Conservation (phyloP, 2,113 vertebrate genomes). For the Platycercus adscitus region DNA sequence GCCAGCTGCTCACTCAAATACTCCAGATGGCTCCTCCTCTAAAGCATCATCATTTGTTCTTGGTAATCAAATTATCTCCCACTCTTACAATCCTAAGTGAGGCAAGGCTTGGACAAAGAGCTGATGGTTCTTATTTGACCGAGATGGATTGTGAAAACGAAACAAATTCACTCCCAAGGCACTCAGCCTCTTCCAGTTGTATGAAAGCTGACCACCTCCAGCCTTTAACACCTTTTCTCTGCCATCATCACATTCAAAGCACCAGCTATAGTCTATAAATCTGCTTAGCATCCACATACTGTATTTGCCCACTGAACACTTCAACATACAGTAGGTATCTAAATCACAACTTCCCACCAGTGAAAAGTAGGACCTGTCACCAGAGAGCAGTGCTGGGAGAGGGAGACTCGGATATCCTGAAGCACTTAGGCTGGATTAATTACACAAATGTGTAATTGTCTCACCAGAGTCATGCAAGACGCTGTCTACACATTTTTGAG, state of each 20-base stretch:
- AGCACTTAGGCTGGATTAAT: background rate
- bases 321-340: background rate
- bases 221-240: background rate
- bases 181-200: background rate
- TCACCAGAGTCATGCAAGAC: background rate
- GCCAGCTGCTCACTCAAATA: constrained; percentile 58
- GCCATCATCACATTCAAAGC: background rate
- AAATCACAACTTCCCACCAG: background rate
- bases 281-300: background rate
- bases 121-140: constrained; percentile 10
- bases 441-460: background rate
- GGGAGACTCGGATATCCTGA: background rate
- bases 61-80: constrained; percentile 49
- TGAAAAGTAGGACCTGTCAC: background rate
- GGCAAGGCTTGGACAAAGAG: background rate
- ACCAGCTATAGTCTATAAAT: background rate
- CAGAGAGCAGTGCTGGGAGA: background rate
- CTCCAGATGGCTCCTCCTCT: constrained; percentile 64
- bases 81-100: constrained; percentile 4
- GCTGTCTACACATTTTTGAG: background rate
- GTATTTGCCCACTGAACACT: background rate
- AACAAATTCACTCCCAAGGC: constrained; percentile 22
- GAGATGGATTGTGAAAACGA: background rate
- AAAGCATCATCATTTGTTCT: constrained; percentile 53
- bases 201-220: background rate